These are phyloP conservation scores for Apodemia hepburni DNA, from an alignment of 2,888 invertebrate species.

Conservation along the genomic window DNA sequence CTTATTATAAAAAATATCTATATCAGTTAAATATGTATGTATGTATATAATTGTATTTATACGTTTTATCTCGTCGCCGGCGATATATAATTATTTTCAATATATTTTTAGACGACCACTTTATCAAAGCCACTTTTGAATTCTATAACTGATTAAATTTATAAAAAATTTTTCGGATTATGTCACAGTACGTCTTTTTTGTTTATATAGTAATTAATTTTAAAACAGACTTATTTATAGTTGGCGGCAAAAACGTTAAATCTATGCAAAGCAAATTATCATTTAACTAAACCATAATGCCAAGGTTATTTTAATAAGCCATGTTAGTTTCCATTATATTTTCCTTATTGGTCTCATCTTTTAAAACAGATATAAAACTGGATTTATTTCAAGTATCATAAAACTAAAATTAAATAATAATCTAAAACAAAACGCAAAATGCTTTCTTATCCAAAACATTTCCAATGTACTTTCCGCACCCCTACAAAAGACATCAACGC, in stretches of 20 bases:
- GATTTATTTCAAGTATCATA: neutral
- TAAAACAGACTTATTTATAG: neutral
- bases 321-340: neutral
- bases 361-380: neutral
- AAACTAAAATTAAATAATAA: neutral
- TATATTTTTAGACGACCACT: too few species aligned
- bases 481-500: constrained; percentile 67
- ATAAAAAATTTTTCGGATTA: too few species aligned
- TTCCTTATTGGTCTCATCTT: neutral
- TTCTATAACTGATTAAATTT: too few species aligned
- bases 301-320: neutral
- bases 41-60: too few species aligned
- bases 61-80: too few species aligned
- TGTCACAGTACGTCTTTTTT: too few species aligned
- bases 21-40: too few species aligned
- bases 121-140: too few species aligned
- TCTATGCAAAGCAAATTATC: neutral
- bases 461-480: constrained; percentile 21
- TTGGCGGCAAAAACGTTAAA: neutral
- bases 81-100: too few species aligned
- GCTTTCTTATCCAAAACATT: neutral
- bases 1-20: too few species aligned
- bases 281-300: constrained; percentile 1
- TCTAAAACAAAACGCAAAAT: neutral
- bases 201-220: too few species aligned